phyloP scores from a whole-genome alignment of 2,888 invertebrate species.

The Cataglyphis cursor region DNA sequence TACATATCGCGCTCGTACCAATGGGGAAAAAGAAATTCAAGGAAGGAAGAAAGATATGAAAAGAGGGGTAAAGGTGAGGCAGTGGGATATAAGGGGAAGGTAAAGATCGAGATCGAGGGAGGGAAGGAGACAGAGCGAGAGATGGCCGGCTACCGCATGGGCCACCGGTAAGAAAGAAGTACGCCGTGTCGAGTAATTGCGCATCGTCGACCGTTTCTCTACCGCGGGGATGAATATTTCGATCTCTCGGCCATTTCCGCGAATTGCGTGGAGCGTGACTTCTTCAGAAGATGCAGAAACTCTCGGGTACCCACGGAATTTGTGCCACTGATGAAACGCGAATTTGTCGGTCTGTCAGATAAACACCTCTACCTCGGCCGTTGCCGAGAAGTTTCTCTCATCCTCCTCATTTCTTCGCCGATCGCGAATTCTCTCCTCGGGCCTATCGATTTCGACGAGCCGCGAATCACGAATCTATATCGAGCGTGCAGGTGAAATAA shows the following conservation, averaged over 20 bases:
- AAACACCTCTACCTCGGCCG: not conserved
- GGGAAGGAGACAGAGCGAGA: not conserved
- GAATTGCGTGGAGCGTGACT: conserved; percentile 70
- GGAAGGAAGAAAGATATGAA: conserved; percentile 44
- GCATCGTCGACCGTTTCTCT: conserved; percentile 74
- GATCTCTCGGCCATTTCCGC: conserved; percentile 70
- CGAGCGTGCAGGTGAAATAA: conserved; percentile 48
- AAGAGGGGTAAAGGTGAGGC: conserved; percentile 18
- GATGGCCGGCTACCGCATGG: conserved; percentile 66
- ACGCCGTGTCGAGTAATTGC: conserved; percentile 70
- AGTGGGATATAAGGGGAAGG: not conserved
- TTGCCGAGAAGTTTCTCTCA: not conserved
- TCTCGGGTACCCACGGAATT: conserved; percentile 58
- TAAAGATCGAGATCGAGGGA: conserved; percentile 28
- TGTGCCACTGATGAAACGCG: conserved; percentile 60
- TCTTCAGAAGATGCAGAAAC: conserved; percentile 58
- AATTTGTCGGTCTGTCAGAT: not conserved
- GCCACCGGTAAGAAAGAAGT: conserved; percentile 74
- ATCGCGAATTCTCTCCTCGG: conserved; percentile 7
- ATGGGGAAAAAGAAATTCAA: conserved; percentile 61
- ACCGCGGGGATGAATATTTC: conserved; percentile 80
- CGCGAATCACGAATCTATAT: conserved; percentile 57
- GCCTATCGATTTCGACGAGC: conserved; percentile 42
- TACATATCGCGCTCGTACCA: conserved; percentile 68
- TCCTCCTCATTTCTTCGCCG: not conserved